Conservation (phyloP, 2,888 invertebrate genomes). For the Synergus umbraculus region DNA sequence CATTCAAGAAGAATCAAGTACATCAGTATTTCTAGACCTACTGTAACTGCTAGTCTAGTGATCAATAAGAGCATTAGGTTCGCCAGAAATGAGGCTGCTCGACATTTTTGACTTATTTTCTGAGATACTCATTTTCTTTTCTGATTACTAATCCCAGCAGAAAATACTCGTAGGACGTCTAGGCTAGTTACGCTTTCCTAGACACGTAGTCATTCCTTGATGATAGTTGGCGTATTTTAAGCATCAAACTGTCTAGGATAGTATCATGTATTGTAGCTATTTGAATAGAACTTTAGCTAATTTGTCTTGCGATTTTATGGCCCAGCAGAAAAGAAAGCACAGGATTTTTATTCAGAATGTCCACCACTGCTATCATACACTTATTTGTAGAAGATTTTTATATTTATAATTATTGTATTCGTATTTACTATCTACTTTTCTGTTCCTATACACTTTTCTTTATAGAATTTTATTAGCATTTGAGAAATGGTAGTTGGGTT, state of each 20-base stretch:
- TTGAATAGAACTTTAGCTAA: constrained; percentile 23
- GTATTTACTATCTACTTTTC: background rate
- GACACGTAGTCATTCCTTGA: constrained; percentile 37
- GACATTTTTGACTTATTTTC: constrained; percentile 47
- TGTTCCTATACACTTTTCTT: background rate
- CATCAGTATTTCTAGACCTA: background rate
- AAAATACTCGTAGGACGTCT: constrained; percentile 27
- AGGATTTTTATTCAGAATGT: constrained; percentile 25
- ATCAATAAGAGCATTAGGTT: constrained; percentile 13
- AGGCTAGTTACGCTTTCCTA: constrained; percentile 31
- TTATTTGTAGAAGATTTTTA: background rate
- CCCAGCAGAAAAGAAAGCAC: constrained; percentile 58
- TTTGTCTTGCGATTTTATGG: constrained; percentile 44
- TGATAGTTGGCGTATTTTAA: constrained; percentile 20
- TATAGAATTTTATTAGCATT: background rate
- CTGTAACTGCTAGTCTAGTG: constrained; percentile 29
- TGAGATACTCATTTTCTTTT: constrained; percentile 18
- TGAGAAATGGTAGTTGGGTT: background rate
- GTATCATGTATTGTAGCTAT: constrained; percentile 32
- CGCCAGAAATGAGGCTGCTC: constrained; percentile 53
- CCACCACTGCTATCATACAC: background rate
- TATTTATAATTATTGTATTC: background rate
- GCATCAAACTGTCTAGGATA: constrained; percentile 32
- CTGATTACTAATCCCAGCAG: constrained; percentile 3
- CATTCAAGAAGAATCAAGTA: background rate